phyloP scores from a whole-genome alignment of 2,113 vertebrate species.

The Salvelinus fontinalis region DNA sequence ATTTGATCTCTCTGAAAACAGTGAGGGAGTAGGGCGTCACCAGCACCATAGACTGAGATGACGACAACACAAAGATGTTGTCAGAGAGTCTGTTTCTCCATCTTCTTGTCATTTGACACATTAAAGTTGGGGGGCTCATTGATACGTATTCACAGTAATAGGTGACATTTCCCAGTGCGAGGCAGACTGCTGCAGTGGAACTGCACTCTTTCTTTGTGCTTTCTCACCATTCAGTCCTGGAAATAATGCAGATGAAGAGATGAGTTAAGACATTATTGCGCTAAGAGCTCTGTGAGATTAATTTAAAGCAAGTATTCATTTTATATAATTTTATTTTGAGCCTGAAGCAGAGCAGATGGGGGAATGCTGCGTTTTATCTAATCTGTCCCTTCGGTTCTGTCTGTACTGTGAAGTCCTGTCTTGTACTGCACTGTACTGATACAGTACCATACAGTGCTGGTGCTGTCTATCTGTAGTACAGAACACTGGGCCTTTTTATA shows the following conservation, averaged over 20 bases:
- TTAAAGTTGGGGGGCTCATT: background rate
- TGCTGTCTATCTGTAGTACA: background rate
- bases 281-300: conserved; percentile 11
- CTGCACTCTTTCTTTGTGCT: background rate
- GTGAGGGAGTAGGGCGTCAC: too few relatives aligned
- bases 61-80: background rate
- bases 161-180: background rate
- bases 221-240: background rate
- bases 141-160: background rate
- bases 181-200: conserved; percentile 2
- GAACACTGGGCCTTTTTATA: background rate
- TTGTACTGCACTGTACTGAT: background rate
- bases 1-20: too few relatives aligned
- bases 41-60: background rate
- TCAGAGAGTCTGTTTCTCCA: background rate
- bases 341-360: too few relatives aligned
- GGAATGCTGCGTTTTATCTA: too few relatives aligned
- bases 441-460: too few relatives aligned
- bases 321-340: background rate
- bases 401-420: too few relatives aligned
- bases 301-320: conserved; percentile 13
- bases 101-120: background rate
- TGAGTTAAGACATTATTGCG: background rate
- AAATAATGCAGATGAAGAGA: background rate
- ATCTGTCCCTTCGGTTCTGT: too few relatives aligned